phyloP scores from a whole-genome alignment of 2,113 vertebrate species.

The Coturnix japonica region DNA sequence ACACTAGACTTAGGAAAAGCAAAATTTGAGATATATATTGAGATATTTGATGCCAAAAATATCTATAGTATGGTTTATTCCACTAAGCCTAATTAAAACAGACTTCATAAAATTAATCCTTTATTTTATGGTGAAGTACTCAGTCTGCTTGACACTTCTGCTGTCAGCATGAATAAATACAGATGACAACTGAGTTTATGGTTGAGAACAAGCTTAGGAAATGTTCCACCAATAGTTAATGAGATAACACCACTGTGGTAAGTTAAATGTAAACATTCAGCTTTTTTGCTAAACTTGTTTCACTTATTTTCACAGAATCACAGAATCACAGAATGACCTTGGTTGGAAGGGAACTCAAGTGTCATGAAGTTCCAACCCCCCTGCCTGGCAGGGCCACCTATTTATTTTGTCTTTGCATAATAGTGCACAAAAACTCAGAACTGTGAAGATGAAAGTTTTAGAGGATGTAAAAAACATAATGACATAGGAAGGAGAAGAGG shows the following conservation, averaged over 20 bases:
- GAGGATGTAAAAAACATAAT: background rate
- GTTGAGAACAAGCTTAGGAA: background rate
- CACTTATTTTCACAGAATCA: background rate
- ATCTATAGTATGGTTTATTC: background rate
- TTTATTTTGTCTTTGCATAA: background rate
- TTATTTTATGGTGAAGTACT: background rate
- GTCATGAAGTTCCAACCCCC: no score
- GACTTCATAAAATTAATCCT: background rate
- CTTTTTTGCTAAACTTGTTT: background rate
- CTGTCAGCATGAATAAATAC: background rate
- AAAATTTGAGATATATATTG: background rate
- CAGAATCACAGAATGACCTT: no score
- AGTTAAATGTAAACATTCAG: background rate
- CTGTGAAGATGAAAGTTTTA: background rate
- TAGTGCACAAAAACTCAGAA: background rate
- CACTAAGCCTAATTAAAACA: background rate
- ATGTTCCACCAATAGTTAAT: background rate
- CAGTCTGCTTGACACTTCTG: background rate
- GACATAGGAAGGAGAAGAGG: background rate
- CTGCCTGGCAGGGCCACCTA: no score
- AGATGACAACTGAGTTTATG: background rate
- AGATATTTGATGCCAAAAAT: background rate
- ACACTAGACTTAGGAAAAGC: background rate
- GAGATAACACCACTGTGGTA: background rate
- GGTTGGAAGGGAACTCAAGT: no score